phyloP scores from a whole-genome alignment of 2,113 vertebrate species.

The Geothlypis trichas region DNA sequence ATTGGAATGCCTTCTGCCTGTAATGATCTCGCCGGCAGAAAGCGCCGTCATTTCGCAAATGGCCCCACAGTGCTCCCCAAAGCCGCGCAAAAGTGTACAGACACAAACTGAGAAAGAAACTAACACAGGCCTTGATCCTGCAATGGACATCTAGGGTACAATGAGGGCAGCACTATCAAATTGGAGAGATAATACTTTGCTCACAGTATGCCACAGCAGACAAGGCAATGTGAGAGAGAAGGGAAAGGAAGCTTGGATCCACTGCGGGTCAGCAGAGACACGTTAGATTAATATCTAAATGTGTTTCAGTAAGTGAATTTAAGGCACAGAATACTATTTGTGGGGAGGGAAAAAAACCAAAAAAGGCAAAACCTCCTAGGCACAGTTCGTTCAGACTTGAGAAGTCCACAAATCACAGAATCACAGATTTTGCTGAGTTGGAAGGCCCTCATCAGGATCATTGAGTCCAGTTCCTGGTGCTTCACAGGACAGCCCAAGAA shows the following conservation, averaged over 20 bases:
- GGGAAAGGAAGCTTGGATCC: background rate
- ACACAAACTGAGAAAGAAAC: background rate
- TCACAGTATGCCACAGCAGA: background rate
- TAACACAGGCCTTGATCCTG: background rate
- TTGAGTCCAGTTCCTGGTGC: background rate
- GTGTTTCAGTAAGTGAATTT: background rate
- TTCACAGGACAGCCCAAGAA: too few relatives aligned
- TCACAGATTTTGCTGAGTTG: background rate
- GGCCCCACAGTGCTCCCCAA: background rate
- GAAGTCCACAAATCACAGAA: background rate
- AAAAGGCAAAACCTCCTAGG: background rate
- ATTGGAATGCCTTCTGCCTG: background rate
- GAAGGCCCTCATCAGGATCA: background rate
- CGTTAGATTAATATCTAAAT: background rate
- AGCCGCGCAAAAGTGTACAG: background rate
- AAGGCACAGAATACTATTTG: background rate
- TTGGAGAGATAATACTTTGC: background rate
- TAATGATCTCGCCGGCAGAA: conserved; percentile 2
- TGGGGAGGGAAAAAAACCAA: too few relatives aligned
- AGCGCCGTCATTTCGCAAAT: conserved; percentile 41
- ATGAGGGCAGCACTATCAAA: background rate
- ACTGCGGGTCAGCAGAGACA: rapidly evolving
- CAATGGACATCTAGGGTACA: conserved; percentile 1
- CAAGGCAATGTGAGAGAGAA: background rate
- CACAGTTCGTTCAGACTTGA: background rate